Evolutionary conservation across 1,140 invertebrate genomes (phyloP).

Genomic region (Agraylea sexmaculata): DNA sequence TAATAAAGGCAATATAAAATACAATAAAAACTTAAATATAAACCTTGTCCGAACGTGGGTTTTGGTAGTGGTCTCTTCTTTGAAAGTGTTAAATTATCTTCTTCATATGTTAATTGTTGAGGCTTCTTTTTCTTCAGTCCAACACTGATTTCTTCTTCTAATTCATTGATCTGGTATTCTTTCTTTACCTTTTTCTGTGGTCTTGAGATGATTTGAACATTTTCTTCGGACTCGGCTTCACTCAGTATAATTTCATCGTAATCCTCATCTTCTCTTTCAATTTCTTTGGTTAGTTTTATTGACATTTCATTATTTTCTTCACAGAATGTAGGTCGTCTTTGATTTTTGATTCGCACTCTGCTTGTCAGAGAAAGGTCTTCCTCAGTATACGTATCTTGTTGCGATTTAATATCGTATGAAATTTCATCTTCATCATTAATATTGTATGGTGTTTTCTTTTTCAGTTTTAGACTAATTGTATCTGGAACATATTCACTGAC

Average conservation of each 20-base stretch:
- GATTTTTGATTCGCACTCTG: conserved; percentile 58
- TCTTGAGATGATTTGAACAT: conserved; percentile 41
- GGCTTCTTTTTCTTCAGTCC: conserved; percentile 37
- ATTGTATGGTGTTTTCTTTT: conserved; percentile 33
- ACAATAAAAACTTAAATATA: conserved; percentile 2
- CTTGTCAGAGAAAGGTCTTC: conserved; percentile 70
- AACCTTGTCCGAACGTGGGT: conserved; percentile 54
- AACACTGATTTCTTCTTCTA: conserved; percentile 42
- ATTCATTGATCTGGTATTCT: conserved; percentile 41
- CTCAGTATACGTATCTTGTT: conserved; percentile 46
- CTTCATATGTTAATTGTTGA: conserved; percentile 38
- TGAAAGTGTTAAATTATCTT: conserved; percentile 49
- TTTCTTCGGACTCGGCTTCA: conserved; percentile 35
- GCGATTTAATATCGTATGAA: conserved; percentile 39
- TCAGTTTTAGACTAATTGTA: conserved; percentile 43
- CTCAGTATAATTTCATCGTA: conserved; percentile 34
- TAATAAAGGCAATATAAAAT: too few species aligned
- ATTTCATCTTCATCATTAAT: conserved; percentile 41
- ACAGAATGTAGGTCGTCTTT: conserved; percentile 47
- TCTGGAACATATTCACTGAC: conserved; percentile 32
- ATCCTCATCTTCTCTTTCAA: conserved; percentile 43
- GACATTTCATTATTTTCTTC: conserved; percentile 59
- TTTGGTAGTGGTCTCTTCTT: conserved; percentile 48
- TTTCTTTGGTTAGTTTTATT: conserved; percentile 55
- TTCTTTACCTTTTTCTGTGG: conserved; percentile 37